A percentile compares a stretch with the other conserved stretches of the same genome.
These are phyloP conservation scores for Drosophila fuyamai DNA, from an alignment of 1,140 invertebrate species.

Conservation along the genomic window DNA sequence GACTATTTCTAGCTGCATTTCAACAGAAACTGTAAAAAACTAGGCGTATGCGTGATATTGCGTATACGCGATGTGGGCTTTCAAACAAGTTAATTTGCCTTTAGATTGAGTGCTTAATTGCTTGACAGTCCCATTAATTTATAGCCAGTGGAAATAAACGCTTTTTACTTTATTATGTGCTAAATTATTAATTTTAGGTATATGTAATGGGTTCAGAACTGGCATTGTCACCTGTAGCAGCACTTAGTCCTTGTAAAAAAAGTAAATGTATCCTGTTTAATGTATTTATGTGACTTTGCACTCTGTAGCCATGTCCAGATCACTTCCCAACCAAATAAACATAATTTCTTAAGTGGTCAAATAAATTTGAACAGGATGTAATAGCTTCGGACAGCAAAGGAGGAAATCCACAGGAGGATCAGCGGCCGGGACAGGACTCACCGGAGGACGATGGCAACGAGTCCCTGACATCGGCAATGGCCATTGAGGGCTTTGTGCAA, in stretches of 20 bases:
- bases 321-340: conserved; percentile 11
- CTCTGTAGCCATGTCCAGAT: conserved; percentile 25
- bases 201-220: conserved; percentile 10
- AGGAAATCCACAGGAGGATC: conserved; percentile 3
- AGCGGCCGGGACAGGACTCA: neutral
- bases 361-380: conserved; percentile 65
- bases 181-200: neutral
- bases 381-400: conserved; percentile 41
- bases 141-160: too few relatives aligned
- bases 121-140: neutral
- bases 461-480: conserved; percentile 81
- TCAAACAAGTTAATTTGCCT: conserved; percentile 14
- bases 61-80: conserved; percentile 32
- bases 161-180: neutral
- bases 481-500: conserved; percentile 88
- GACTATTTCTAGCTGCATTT: conserved; percentile 31
- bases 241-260: conserved; percentile 29
- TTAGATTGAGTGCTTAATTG: neutral
- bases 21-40: conserved; percentile 6
- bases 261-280: neutral
- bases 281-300: conserved; percentile 31
- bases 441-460: conserved; percentile 69
- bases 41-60: conserved; percentile 63
- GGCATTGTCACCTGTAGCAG: conserved; percentile 41
- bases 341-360: conserved; percentile 20